Evolutionary conservation across 2,888 invertebrate species (phyloP).

Genomic region (Lucinisca nassula): DNA sequence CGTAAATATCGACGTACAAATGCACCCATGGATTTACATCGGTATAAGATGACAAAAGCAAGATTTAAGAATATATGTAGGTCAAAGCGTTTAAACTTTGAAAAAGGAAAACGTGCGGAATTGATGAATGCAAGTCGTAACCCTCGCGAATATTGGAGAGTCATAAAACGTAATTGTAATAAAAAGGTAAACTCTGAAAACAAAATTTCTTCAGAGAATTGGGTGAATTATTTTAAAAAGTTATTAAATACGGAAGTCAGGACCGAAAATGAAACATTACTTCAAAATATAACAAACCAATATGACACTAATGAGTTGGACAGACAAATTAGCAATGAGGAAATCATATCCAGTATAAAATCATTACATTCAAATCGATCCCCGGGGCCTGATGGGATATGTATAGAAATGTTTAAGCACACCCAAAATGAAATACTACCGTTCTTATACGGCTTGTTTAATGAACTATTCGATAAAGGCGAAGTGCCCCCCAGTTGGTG

Average conservation of each 20-base stretch:
- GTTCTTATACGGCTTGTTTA: slow-evolving; percentile 31
- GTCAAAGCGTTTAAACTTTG: too few relatives aligned
- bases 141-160: neutral
- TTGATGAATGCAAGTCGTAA: neutral
- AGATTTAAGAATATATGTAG: too few relatives aligned
- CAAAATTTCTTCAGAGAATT: neutral
- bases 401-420: neutral
- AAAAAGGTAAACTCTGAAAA: neutral
- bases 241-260: neutral
- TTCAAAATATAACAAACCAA: neutral
- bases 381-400: neutral
- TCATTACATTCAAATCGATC: neutral
- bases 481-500: slow-evolving; percentile 40
- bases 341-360: neutral
- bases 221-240: neutral
- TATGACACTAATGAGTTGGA: neutral
- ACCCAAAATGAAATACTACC: neutral
- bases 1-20: too few relatives aligned
- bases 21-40: too few relatives aligned
- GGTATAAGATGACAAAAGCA: too few relatives aligned
- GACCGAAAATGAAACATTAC: neutral
- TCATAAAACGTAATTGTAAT: neutral
- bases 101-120: too few relatives aligned
- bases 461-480: slow-evolving; percentile 30
- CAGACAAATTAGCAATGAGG: neutral